A percentile compares a stretch with the other conserved stretches of the same genome.
These are phyloP conservation scores for Carabus problematicus DNA, from an alignment of 2,888 invertebrate genomes.

Conservation along the genomic window DNA sequence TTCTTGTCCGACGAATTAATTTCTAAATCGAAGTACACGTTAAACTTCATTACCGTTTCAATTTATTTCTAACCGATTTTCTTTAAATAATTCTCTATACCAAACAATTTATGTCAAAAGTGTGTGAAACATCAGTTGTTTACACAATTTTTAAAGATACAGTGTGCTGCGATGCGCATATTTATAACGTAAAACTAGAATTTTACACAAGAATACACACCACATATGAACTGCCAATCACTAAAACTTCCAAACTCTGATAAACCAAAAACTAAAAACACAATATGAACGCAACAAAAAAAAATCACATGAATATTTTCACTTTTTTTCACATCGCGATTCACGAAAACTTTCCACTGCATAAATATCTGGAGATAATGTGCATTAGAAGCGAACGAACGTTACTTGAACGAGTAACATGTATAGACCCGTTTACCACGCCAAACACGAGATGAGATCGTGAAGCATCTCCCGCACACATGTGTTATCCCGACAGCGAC, in stretches of 20 bases:
- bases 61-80: no score
- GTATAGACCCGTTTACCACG: not conserved
- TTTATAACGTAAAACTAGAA: no score
- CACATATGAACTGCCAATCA: not conserved
- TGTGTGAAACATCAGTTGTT: no score
- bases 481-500: not conserved
- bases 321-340: conserved; percentile 32
- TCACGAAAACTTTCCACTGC: conserved; percentile 22
- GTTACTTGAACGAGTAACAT: not conserved
- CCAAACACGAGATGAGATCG: not conserved
- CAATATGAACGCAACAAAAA: conserved; percentile 20
- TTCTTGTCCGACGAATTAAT: no score
- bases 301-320: conserved; percentile 31
- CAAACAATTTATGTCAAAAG: no score
- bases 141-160: no score
- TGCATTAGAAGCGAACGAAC: conserved; percentile 7
- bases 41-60: no score
- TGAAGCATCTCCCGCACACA: not conserved
- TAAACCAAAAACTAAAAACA: conserved; percentile 4
- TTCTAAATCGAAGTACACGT: no score
- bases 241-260: not conserved
- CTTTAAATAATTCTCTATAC: no score
- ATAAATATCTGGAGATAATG: not conserved
- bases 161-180: no score
- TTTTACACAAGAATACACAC: not conserved